A percentile compares a stretch with the other conserved stretches of the same genome.
phyloP scores from a whole-genome alignment of 2,797 vertebrate species.

The Parauchenoglanis punctatus region DNA sequence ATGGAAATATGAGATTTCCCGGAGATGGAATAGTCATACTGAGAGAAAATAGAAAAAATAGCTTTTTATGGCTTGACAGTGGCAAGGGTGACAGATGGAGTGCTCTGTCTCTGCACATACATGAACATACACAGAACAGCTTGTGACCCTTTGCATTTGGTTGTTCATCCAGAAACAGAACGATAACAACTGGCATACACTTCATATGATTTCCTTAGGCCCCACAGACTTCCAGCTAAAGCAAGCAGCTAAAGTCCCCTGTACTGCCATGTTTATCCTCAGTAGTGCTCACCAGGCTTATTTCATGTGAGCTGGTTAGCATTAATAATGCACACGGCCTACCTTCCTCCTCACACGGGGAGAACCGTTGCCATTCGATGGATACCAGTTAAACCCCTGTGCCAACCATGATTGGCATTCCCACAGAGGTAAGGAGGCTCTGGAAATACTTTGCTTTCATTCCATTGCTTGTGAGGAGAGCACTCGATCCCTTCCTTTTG shows the following conservation, averaged over 20 bases:
- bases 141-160: constrained; percentile 13
- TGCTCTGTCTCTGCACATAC: constrained; percentile 18
- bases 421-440: not conserved
- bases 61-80: constrained; percentile 21
- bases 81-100: constrained; percentile 37
- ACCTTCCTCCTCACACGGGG: constrained; percentile 43
- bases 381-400: constrained; percentile 29
- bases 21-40: not conserved
- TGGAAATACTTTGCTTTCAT: constrained; percentile 32
- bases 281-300: constrained; percentile 44
- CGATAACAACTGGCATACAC: constrained; percentile 8
- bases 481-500: constrained; percentile 24
- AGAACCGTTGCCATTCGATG: constrained; percentile 46
- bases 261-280: constrained; percentile 34
- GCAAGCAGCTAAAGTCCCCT: not conserved
- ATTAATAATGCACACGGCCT: constrained; percentile 69
- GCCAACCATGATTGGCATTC: constrained; percentile 14
- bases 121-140: constrained; percentile 31
- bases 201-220: constrained; percentile 21
- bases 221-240: not conserved
- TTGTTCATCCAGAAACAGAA: constrained; percentile 19
- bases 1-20: not conserved
- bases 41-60: not conserved
- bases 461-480: constrained; percentile 41
- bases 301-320: constrained; percentile 70